A percentile compares a stretch with the other conserved stretches of the same genome.
These are phyloP conservation scores for Melanotaenia maccullochi DNA, from an alignment of 2,797 vertebrate genomes.

Conservation along the genomic window DNA sequence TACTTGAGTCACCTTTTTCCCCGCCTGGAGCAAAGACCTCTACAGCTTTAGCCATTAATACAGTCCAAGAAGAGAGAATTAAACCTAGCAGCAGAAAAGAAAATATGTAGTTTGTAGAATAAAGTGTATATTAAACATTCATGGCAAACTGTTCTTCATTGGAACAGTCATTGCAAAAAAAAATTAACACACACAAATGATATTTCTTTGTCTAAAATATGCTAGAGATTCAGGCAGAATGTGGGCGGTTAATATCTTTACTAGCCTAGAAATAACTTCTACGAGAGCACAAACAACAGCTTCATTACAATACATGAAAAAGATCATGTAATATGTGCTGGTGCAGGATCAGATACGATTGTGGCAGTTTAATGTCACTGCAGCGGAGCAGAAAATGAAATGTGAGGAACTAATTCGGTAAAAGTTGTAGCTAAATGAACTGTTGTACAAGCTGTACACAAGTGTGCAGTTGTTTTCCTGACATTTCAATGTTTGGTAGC, in stretches of 20 bases:
- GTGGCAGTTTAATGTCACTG: conserved; percentile 2
- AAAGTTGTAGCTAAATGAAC: background rate
- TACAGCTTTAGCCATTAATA: background rate
- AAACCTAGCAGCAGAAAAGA: background rate
- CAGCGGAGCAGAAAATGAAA: conserved; percentile 4
- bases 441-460: background rate
- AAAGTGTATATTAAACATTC: background rate
- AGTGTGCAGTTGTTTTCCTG: background rate
- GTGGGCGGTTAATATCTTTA: conserved; percentile 17
- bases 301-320: background rate
- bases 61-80: background rate
- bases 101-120: background rate
- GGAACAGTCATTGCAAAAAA: background rate
- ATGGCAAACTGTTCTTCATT: background rate
- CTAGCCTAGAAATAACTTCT: background rate
- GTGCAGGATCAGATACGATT: conserved; percentile 2
- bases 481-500: conserved; percentile 10
- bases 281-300: conserved; percentile 2
- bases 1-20: too few relatives aligned
- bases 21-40: background rate
- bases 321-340: background rate
- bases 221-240: conserved; percentile 3
- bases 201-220: background rate
- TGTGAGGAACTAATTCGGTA: background rate
- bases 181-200: background rate